Evolutionary conservation across 2,888 invertebrate species (phyloP).

Genomic region (Atherix ibis): DNA sequence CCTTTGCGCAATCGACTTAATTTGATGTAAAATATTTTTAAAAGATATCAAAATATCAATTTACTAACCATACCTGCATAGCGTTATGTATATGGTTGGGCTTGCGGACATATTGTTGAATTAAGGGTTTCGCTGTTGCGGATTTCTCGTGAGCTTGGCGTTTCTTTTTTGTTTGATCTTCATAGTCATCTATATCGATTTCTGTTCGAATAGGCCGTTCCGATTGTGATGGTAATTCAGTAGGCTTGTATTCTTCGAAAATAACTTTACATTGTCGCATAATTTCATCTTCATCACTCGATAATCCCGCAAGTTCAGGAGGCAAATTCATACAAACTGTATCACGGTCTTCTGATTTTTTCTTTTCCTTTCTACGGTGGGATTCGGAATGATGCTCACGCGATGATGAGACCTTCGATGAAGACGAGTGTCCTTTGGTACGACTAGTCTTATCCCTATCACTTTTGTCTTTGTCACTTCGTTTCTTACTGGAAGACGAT

Average conservation of each 20-base stretch:
- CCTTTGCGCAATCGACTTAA: conserved; percentile 23
- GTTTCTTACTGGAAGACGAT: too few relatives aligned
- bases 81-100: conserved; percentile 40
- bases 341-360: conserved; percentile 21
- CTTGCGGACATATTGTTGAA: conserved; percentile 33
- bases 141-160: conserved; percentile 45
- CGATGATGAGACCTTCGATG: conserved; percentile 7
- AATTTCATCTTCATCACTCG: conserved; percentile 47
- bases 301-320: conserved; percentile 14
- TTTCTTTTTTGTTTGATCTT: conserved; percentile 16
- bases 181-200: conserved; percentile 11
- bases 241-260: conserved; percentile 61
- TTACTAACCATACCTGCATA: conserved; percentile 39
- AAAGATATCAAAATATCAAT: too few relatives aligned
- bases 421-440: conserved; percentile 4
- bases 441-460: conserved; percentile 1
- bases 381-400: conserved; percentile 2
- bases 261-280: conserved; percentile 73
- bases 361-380: conserved; percentile 12
- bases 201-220: background rate
- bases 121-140: conserved; percentile 26
- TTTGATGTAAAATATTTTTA: background rate
- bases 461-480: conserved; percentile 3
- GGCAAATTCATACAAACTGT: conserved; percentile 17
- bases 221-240: conserved; percentile 4